Conservation (phyloP, 1,140 invertebrate species). For the Antheraea pernyi region DNA sequence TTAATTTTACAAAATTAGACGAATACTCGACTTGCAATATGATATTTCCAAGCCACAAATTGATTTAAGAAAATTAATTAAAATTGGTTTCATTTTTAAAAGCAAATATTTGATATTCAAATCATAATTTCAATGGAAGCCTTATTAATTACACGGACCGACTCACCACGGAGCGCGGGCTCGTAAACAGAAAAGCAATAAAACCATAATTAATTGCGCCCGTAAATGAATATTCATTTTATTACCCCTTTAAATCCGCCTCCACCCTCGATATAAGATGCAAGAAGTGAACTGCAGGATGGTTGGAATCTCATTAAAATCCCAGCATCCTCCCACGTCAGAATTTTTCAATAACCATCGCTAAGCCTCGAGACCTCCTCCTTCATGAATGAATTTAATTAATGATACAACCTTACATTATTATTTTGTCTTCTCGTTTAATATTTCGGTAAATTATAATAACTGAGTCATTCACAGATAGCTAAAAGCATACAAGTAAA, state of each 20-base stretch:
- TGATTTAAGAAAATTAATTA: too few relatives aligned
- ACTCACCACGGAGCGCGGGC: neutral
- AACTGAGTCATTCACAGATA: too few relatives aligned
- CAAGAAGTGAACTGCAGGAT: neutral
- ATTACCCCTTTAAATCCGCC: neutral
- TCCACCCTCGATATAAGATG: neutral
- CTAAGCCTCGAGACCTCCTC: neutral
- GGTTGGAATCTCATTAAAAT: neutral
- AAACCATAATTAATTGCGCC: slow-evolving; percentile 1
- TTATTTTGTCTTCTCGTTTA: neutral
- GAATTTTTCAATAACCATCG: slow-evolving; percentile 1
- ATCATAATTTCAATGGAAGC: neutral
- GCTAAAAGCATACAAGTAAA: too few relatives aligned
- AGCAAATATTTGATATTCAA: neutral
- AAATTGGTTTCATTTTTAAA: neutral
- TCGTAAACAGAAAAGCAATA: slow-evolving; percentile 3
- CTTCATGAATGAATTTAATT: neutral
- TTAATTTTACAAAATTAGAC: too few relatives aligned
- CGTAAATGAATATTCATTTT: slow-evolving; percentile 1
- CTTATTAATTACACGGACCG: neutral
- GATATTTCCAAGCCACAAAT: too few relatives aligned
- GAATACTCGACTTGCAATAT: too few relatives aligned
- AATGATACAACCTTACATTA: neutral
- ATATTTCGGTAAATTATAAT: too few relatives aligned
- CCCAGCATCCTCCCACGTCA: neutral